Base-by-base conservation (phyloP, 2,888 invertebrate species). In the Eucera pruinosa region DNA sequence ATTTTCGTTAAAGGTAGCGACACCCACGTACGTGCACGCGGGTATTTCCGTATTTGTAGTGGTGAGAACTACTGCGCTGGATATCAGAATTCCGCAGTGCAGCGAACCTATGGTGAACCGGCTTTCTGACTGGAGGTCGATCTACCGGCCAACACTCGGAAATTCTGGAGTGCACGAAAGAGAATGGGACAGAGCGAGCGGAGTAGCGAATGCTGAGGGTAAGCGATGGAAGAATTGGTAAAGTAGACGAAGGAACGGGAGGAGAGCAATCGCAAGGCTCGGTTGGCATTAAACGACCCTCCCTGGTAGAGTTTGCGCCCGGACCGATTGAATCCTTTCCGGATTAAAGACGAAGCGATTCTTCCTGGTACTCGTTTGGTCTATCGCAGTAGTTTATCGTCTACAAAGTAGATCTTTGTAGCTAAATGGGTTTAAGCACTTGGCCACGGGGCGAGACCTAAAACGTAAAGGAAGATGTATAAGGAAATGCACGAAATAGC, bases 291-390 rank as follows among this genome's bases (percentile, higher is more conserved):
- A 80, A 77, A 75, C 57, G 57, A 57, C 50, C 67, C 61, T 61
- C 58, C 39, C 47, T 45, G 68, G 47, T 55, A 43, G 54, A 65
- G 66, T 84, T 84, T 68, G 67, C 77, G 80, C 54, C 73, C 57
- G 79, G 54, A 66, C 76, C 82, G 84, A 87, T 87, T 83, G 81
- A 84, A 88, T 86, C 81, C 79, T 81, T 73, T 47, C 43, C 48
- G 81, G 72, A 74, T 84, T 78, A 86, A 82, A 79, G 72, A 60
- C 71, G 67, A 70, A 71, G 62, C 77, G 67, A 71, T 76, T 67
- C 58, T 61, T 65, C 73, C 47, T 58, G 33, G 15, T 2, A 13
- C 15, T 55, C 7, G 39, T 41, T 62, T 39, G 41, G 18, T 45
- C 65, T 11, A 52, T 60, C 45, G 25, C 13, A 13, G 3, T 5